Evolutionary conservation across 2,797 vertebrate genomes (phyloP).

Genomic region (Morus bassanus): DNA sequence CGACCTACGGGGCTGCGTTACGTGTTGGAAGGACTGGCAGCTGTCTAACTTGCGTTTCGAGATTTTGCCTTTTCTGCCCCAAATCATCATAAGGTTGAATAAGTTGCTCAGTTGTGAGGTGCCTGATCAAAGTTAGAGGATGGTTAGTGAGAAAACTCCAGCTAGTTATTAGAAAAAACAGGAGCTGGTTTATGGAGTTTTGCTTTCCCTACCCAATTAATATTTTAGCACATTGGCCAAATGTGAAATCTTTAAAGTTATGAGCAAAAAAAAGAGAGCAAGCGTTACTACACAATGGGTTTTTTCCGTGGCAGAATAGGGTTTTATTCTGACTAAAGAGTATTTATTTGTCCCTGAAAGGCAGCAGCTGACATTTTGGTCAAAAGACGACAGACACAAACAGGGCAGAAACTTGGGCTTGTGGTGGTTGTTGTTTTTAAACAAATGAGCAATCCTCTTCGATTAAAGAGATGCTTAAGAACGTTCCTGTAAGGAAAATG

Average conservation of each 20-base stretch:
- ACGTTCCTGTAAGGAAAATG: background rate
- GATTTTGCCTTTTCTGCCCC: background rate
- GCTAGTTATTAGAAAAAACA: background rate
- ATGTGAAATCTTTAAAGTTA: background rate
- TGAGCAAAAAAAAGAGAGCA: accelerated
- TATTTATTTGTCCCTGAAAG: background rate
- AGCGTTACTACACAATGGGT: background rate
- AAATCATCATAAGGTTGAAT: background rate
- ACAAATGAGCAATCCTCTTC: background rate
- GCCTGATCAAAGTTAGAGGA: background rate
- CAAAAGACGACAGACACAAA: background rate
- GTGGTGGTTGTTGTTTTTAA: background rate
- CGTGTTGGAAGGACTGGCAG: background rate
- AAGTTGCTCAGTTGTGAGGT: background rate
- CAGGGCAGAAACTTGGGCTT: background rate
- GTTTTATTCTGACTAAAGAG: background rate
- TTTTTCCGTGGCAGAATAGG: background rate
- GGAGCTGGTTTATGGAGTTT: background rate
- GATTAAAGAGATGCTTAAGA: background rate
- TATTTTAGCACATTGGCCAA: background rate
- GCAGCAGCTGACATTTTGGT: background rate
- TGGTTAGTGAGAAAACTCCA: background rate
- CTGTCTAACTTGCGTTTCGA: background rate
- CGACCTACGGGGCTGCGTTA: background rate
- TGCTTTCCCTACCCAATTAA: background rate